Conservation (phyloP, 2,113 vertebrate genomes). For the Illadopsis cleaveri region DNA sequence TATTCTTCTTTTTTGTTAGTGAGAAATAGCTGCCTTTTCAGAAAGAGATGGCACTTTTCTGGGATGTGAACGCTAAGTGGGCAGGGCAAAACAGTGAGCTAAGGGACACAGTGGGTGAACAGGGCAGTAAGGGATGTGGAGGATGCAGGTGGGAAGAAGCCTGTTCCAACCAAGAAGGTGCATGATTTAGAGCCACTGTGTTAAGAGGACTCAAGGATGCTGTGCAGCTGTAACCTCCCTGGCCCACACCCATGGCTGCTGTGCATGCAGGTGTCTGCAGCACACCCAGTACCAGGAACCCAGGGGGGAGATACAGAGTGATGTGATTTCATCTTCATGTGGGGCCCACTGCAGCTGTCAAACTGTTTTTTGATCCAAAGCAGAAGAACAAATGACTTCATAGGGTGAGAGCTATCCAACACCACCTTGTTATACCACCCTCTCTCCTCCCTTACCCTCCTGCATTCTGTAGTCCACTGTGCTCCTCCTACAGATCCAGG, state of each 20-base stretch:
- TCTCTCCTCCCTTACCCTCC: not conserved
- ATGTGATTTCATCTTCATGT: not conserved
- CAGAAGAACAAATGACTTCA: not conserved
- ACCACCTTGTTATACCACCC: not conserved
- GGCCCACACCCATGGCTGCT: not conserved
- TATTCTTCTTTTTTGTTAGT: not conserved
- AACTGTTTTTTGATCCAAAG: not conserved
- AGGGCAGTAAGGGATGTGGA: not conserved
- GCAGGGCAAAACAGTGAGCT: not conserved
- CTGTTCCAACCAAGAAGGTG: not conserved
- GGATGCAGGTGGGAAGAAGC: not conserved
- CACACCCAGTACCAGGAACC: not conserved
- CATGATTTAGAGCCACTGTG: rapidly evolving
- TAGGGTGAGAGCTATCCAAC: not conserved
- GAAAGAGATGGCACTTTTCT: not conserved
- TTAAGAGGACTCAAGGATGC: not conserved
- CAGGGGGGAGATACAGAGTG: not conserved
- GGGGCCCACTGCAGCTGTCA: not conserved
- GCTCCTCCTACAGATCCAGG: not conserved
- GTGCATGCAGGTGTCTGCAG: not conserved
- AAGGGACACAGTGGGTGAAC: not conserved
- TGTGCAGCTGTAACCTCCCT: not conserved
- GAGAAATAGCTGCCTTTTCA: slow-evolving; percentile 9
- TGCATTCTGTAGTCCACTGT: not conserved
- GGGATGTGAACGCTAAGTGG: not conserved